Percentiles rank a stretch among this genome's conserved stretches.
These are phyloP conservation scores for Ptychodera flava DNA, from an alignment of 35 echinoderm and acorn worm genomes.

Conservation along the genomic window DNA sequence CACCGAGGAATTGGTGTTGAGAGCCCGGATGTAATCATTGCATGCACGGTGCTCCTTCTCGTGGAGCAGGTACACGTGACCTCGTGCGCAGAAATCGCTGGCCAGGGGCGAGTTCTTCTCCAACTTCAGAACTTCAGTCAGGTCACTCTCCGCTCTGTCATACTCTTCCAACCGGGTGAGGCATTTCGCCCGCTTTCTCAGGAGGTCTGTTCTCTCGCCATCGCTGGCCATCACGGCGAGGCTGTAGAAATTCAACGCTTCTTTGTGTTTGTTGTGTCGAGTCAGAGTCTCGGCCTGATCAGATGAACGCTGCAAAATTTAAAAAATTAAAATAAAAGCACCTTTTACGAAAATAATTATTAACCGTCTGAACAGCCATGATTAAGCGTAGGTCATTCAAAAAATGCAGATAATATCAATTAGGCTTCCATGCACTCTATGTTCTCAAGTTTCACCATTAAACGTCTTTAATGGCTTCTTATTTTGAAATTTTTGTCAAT, in stretches of 20 bases:
- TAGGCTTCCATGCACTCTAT: no score
- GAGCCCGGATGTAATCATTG: neutral
- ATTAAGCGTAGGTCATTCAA: no score
- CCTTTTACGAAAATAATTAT: no score
- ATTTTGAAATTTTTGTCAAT: no score
- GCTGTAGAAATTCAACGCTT: neutral
- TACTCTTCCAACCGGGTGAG: neutral
- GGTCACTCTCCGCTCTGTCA: neutral
- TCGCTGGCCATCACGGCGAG: neutral
- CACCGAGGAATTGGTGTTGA: neutral
- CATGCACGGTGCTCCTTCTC: neutral
- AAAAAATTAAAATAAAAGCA: neutral
- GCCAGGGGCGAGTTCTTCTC: neutral
- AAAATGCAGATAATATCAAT: no score
- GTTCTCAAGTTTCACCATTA: no score
- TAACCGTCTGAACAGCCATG: no score
- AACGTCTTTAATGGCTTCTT: no score
- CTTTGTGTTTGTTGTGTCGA: neutral
- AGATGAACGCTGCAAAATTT: neutral
- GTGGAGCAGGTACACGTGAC: neutral
- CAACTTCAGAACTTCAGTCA: neutral
- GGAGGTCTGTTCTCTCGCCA: neutral
- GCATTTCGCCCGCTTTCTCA: neutral
- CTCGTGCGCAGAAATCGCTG: neutral
- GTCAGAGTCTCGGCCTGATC: neutral